These are phyloP conservation scores for Cremastinae sp. DNA, from an alignment of 2,888 invertebrate genomes.

Conservation along the genomic window DNA sequence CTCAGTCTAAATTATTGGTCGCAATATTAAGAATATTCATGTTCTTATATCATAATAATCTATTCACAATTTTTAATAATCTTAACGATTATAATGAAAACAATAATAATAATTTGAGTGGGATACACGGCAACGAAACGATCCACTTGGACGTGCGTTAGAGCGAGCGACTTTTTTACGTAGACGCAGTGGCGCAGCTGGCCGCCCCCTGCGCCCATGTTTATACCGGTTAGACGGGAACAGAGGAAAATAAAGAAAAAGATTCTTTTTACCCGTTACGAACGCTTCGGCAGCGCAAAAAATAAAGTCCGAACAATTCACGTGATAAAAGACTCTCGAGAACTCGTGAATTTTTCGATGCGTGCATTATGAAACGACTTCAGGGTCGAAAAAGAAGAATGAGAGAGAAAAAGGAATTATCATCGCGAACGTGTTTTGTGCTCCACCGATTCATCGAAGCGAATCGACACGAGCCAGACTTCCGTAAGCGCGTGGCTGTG, in stretches of 20 bases:
- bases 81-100: slow-evolving; percentile 7
- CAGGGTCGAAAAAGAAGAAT: slow-evolving; percentile 24
- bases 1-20: neutral
- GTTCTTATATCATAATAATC: too few relatives aligned
- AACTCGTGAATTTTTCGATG: slow-evolving; percentile 48
- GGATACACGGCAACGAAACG: slow-evolving; percentile 28
- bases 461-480: slow-evolving; percentile 62
- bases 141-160: slow-evolving; percentile 51
- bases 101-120: neutral
- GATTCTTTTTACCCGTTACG: slow-evolving; percentile 36
- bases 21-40: slow-evolving; percentile 24
- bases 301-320: slow-evolving; percentile 17
- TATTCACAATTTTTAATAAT: too few relatives aligned
- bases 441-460: slow-evolving; percentile 48
- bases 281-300: slow-evolving; percentile 9
- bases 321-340: slow-evolving; percentile 30
- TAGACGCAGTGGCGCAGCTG: slow-evolving; percentile 41
- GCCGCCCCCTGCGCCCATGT: slow-evolving; percentile 18
- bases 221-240: slow-evolving; percentile 12
- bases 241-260: slow-evolving; percentile 9
- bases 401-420: slow-evolving; percentile 17
- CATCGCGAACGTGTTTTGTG: slow-evolving; percentile 21
- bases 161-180: slow-evolving; percentile 46
- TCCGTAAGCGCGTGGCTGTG: slow-evolving; percentile 29
- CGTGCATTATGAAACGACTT: slow-evolving; percentile 47